Evolutionary conservation across 2,888 invertebrate genomes (phyloP), one percentile per base, ranked within the genome.

Genomic region (Aphrophora alni): DNA sequence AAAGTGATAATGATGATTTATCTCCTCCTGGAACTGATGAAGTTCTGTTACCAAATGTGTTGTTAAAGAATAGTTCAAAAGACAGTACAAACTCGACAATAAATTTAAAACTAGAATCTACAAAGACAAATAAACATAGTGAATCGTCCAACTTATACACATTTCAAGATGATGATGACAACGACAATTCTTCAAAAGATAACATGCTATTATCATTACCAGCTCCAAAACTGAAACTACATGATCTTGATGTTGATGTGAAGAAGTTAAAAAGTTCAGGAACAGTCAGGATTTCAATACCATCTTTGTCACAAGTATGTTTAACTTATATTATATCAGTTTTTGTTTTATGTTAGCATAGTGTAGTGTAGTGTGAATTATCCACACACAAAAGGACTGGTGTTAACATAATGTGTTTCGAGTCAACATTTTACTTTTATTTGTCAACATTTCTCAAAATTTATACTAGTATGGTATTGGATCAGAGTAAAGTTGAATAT

Each of bases 211-310:
- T 84, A 33, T 79, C 75, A 68, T 82, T 85, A 24, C 89, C 89
- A 27, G 83, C 85, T 80, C 88, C 89, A 0, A 87, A 86, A 83
- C 38, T 71, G 5, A 70, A 81, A 71, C 14, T 21, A 14, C 0
- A 24, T 72, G 0, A 38, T 82, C 83, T 86, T 21, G 86, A 86
- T 80, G 26, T 81, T 38, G 75, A 72, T 72, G 25, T 78, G 26
- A 86, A 80, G 87, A 85, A 27, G 88, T 86, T 17, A 88, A 89
- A 89, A 51, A 51, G 59, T 33, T 33, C 76, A 17, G 83, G 89
- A 68, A 87, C 92, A 80, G 92, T 93, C 0, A 92, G 91, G 87
- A 95, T 95, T 83, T 90, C 90, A 69, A 91, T 94, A 75, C 94
- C 94, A 0, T 92, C 93, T 0, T 88, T 94, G 4, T 91, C 90